These are phyloP conservation scores for Nyctalus aviator DNA, from an alignment of 2,797 vertebrate genomes.

Conservation along the genomic window DNA sequence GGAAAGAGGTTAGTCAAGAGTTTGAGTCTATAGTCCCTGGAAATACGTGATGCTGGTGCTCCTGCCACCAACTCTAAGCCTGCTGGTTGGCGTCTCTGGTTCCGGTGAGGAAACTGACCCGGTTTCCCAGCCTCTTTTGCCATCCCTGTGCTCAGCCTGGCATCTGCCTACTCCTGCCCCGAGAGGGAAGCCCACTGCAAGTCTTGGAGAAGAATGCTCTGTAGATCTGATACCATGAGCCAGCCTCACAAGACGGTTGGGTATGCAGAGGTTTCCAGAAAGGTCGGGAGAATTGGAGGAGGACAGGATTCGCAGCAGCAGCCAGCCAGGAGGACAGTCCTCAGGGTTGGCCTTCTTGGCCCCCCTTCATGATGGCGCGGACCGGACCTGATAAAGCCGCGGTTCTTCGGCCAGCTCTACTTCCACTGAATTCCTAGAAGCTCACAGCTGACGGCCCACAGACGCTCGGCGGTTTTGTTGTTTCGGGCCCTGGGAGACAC, in stretches of 20 bases:
- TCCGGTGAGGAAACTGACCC: background rate
- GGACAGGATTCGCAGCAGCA: background rate
- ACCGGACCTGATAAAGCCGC: background rate
- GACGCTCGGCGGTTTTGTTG: conserved; percentile 90
- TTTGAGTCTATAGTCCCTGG: background rate
- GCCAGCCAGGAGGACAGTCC: background rate
- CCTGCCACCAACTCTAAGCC: background rate
- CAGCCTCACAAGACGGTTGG: background rate
- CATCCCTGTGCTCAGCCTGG: background rate
- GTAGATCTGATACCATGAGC: background rate
- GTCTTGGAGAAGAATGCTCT: background rate
- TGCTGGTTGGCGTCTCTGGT: background rate
- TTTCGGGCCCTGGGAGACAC: conserved; percentile 92
- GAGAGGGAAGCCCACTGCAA: background rate
- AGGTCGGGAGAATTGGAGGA: background rate
- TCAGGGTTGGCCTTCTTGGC: background rate
- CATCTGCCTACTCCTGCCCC: background rate
- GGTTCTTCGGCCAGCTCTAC: conserved; percentile 69
- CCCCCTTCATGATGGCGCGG: background rate
- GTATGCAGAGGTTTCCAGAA: conserved; percentile 28
- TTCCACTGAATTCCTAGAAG: conserved; percentile 93
- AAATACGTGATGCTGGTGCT: background rate
- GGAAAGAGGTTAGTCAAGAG: background rate
- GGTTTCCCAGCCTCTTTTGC: background rate
- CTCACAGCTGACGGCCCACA: conserved; percentile 94